Base-by-base conservation (phyloP, 2,113 vertebrate species). In the cattle (Bos taurus) region DNA sequence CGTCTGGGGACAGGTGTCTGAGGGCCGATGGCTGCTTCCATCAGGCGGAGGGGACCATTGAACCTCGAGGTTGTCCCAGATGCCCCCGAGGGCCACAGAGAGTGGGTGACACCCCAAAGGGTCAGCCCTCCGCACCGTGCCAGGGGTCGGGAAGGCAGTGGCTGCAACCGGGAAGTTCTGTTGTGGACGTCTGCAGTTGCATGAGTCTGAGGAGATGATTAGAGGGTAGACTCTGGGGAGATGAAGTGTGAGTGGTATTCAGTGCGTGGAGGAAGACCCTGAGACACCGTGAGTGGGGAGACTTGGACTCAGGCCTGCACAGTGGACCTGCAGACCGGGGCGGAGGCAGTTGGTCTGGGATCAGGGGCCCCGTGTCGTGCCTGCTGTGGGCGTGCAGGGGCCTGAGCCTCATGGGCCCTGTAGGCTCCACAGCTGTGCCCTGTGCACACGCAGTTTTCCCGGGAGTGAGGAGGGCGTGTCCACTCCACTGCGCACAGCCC, bases 191-290 rank as follows among this genome's bases (percentile, higher is more conserved):
- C 94, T 90, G 93, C 50, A 21, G 81, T 46, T 21, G 15, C n/a
- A 7, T n/a, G 94, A 97, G 36, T 90, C 78, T 57, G 90, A 81
- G 54, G 71, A 95, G 81, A 95, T 94, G 84, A 97, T 97, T 84
- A 97, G 90, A 95, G n/a, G 36, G 40, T 59, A 19, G 84, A 81
- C 54, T 71, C 2, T 13, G 4, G 85, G 48, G 67, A 97, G 91
- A 94, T 57, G 25, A 91, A 40, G 57, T 40, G 56, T 33, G 85
- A 84, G n/a, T 19, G 54, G 57, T 1, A 0, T 30, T 40, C 64
- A 90, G 78, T 92, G n/a, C 1, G 5, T 3, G 43, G 80, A 78
- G 46, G 59, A 82, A 90, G 88, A 77, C 85, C 71, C 96, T 3
- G 36, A 48, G 15, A 21, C 30, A 10, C 46, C 12, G 87, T 36